A percentile compares a stretch with the other conserved stretches of the same genome.
phyloP scores from a whole-genome alignment of 2,888 invertebrate species.

The Nomada fucata region DNA sequence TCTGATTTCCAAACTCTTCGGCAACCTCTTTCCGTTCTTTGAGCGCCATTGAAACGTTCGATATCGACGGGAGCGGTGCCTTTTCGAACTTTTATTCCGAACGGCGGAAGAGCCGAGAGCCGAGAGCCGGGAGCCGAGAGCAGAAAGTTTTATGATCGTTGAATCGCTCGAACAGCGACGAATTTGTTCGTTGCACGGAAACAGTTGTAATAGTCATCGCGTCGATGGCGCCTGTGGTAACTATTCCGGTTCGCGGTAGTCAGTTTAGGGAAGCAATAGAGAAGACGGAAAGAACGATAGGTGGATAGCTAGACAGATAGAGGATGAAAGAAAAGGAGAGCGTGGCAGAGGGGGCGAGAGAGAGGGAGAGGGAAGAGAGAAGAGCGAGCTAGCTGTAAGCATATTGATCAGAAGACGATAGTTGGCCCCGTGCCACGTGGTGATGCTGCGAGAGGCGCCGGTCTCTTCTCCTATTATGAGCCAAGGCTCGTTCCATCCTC shows the following conservation, averaged over 20 bases:
- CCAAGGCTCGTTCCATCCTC: slow-evolving; percentile 81
- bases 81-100: neutral
- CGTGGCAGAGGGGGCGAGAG: slow-evolving; percentile 53
- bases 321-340: neutral
- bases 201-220: slow-evolving; percentile 47
- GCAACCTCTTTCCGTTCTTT: neutral
- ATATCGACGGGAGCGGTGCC: too few relatives aligned
- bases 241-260: slow-evolving; percentile 58
- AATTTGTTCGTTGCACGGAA: neutral
- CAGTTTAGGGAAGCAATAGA: slow-evolving; percentile 46
- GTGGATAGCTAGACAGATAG: neutral
- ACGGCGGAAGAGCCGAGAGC: too few relatives aligned
- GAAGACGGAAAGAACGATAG: slow-evolving; percentile 64
- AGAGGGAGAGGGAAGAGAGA: neutral
- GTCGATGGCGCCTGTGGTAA: slow-evolving; percentile 67
- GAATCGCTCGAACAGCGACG: neutral
- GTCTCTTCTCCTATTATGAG: slow-evolving; percentile 83
- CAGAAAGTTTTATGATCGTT: neutral
- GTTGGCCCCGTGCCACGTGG: slow-evolving; percentile 84
- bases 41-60: neutral
- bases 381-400: slow-evolving; percentile 79
- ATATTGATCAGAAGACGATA: slow-evolving; percentile 84
- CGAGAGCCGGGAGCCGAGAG: too few relatives aligned
- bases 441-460: slow-evolving; percentile 83
- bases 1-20: neutral